Conservation (phyloP, 2,888 invertebrate species). For the Ametastegia equiseti region DNA sequence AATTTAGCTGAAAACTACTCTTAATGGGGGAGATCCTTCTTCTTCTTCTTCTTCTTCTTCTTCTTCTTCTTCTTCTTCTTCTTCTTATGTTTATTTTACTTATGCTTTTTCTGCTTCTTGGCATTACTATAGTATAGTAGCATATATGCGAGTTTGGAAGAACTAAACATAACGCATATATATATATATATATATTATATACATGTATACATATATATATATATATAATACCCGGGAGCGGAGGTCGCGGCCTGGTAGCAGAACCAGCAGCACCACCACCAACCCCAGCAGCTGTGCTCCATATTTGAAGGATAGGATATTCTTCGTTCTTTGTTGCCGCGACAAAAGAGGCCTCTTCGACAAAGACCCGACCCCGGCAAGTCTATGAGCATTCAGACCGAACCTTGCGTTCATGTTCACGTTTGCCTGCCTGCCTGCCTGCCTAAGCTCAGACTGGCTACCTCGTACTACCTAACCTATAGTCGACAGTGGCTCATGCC, state of each 20-base stretch:
- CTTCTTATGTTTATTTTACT: too few species aligned
- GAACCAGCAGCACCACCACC: conserved; percentile 64
- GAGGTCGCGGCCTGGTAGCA: conserved; percentile 62
- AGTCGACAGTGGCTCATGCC: too few species aligned
- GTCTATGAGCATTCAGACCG: conserved; percentile 60
- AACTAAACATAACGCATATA: too few species aligned
- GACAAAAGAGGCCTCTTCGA: conserved; percentile 66
- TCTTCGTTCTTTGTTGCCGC: conserved; percentile 72
- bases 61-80: too few species aligned
- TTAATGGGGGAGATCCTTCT: too few species aligned
- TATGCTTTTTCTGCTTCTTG: too few species aligned
- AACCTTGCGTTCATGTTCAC: not conserved
- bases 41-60: too few species aligned
- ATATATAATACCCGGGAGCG: not conserved
- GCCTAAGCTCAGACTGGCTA: not conserved
- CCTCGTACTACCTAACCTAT: too few species aligned
- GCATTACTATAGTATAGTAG: too few species aligned
- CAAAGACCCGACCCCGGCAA: conserved; percentile 48
- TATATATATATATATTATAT: too few species aligned
- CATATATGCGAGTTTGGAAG: too few species aligned
- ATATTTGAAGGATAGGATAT: conserved; percentile 74
- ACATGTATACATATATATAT: not conserved
- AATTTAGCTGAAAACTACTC: too few species aligned
- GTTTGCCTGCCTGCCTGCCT: not conserved
- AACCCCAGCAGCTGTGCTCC: conserved; percentile 68